A percentile compares a stretch with the other conserved stretches of the same genome.
phyloP scores from a whole-genome alignment of 2,113 vertebrate species.

The Ptilorrhoa leucosticta region DNA sequence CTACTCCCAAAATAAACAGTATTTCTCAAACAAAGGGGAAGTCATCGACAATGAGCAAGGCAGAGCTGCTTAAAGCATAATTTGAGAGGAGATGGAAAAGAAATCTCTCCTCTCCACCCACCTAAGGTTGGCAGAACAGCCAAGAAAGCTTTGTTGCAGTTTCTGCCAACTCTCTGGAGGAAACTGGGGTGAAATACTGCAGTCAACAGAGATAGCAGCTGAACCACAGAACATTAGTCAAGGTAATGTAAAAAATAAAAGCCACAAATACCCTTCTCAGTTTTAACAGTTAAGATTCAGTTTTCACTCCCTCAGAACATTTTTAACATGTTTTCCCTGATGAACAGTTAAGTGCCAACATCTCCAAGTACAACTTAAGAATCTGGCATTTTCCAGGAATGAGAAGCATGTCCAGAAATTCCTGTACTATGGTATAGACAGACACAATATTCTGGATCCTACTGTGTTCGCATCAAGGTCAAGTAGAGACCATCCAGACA shows the following conservation, averaged over 20 bases:
- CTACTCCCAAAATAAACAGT: background rate
- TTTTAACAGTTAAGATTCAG: background rate
- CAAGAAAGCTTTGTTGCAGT: background rate
- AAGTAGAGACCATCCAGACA: slow-evolving; percentile 26
- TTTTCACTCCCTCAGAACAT: slow-evolving; percentile 9
- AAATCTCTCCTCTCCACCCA: background rate
- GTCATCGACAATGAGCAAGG: background rate
- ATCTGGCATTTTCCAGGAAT: slow-evolving; percentile 30
- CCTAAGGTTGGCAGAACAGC: background rate
- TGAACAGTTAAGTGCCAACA: slow-evolving; percentile 15
- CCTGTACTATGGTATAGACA: background rate
- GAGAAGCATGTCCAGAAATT: slow-evolving; percentile 38
- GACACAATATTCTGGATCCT: background rate
- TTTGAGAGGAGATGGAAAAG: background rate
- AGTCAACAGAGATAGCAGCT: background rate
- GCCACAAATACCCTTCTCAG: background rate
- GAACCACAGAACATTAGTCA: background rate
- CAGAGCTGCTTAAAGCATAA: background rate
- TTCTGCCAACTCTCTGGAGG: background rate
- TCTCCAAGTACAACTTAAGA: slow-evolving; percentile 3
- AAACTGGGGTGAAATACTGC: background rate
- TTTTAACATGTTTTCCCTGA: slow-evolving; percentile 31
- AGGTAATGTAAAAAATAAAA: background rate
- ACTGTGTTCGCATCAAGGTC: background rate
- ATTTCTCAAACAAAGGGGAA: background rate